These are phyloP conservation scores for Psilopsiagon aymara DNA, from an alignment of 2,113 vertebrate genomes.

Conservation along the genomic window DNA sequence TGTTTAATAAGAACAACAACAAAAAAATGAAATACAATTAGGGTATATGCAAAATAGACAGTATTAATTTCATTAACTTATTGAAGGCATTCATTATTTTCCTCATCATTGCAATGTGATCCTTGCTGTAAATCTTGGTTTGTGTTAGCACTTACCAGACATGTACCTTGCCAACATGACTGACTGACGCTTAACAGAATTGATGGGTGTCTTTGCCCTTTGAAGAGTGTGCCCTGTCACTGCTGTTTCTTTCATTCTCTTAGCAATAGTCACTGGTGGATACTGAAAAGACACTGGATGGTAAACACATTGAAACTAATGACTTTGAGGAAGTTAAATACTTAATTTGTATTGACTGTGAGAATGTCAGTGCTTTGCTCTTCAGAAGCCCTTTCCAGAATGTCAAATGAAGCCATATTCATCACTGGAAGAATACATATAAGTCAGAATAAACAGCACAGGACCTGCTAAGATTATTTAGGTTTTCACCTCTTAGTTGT, in stretches of 20 bases:
- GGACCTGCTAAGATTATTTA: neutral
- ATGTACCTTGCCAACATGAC: neutral
- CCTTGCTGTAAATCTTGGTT: constrained; percentile 40
- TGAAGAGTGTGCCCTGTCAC: neutral
- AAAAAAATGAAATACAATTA: neutral
- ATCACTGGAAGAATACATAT: neutral
- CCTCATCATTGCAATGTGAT: neutral
- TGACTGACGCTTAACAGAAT: neutral
- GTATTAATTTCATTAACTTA: constrained; percentile 16
- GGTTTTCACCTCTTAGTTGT: neutral
- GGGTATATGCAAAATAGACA: neutral
- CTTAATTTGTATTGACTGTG: constrained; percentile 13
- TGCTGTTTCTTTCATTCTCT: neutral
- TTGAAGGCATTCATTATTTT: neutral
- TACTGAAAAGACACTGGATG: neutral
- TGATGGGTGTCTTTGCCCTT: neutral
- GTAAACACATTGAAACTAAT: constrained; percentile 13
- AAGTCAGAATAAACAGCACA: neutral
- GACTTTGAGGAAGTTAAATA: constrained; percentile 1
- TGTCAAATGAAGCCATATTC: neutral
- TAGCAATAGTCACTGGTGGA: neutral
- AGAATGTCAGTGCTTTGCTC: neutral
- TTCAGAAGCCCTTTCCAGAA: neutral
- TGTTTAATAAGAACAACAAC: neutral
- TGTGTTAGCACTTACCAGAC: constrained; percentile 14